Conservation (phyloP, 2,797 vertebrate species). For the Onychomys leucogaster region DNA sequence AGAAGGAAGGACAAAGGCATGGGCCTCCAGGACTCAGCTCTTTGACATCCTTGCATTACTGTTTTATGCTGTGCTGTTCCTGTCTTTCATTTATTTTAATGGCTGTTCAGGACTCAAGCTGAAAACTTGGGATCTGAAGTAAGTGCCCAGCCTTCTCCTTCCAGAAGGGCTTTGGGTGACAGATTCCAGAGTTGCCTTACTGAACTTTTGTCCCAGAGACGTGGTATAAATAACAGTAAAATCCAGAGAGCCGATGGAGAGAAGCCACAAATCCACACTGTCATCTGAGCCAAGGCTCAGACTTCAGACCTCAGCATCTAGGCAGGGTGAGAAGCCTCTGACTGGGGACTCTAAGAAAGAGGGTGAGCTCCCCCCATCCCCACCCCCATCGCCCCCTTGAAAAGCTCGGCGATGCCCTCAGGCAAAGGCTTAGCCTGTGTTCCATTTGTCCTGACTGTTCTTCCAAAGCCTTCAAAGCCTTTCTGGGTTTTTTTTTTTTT, state of each 20-base stretch:
- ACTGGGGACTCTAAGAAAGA: not conserved
- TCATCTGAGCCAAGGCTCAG: not conserved
- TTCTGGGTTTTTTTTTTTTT: not conserved
- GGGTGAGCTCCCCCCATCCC: too few relatives aligned
- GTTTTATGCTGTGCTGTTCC: not conserved
- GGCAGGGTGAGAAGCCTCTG: not conserved
- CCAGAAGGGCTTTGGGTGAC: not conserved
- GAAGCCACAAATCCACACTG: not conserved
- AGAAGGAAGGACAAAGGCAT: not conserved
- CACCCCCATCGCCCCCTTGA: not conserved
- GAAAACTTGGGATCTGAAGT: not conserved
- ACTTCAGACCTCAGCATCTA: not conserved
- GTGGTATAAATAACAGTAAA: not conserved
- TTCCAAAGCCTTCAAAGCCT: not conserved
- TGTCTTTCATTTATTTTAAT: constrained; percentile 1
- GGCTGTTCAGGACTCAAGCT: not conserved
- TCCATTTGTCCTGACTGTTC: not conserved
- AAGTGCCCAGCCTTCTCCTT: not conserved
- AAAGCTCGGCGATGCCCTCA: constrained; percentile 15
- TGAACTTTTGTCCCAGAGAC: not conserved
- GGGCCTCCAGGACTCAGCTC: not conserved
- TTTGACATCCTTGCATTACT: not conserved
- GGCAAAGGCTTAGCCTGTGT: not conserved
- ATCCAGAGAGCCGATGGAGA: not conserved
- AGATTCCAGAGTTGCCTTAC: not conserved